These are phyloP conservation scores for Chaetops frenatus DNA, from an alignment of 2,113 vertebrate genomes.

Conservation along the genomic window DNA sequence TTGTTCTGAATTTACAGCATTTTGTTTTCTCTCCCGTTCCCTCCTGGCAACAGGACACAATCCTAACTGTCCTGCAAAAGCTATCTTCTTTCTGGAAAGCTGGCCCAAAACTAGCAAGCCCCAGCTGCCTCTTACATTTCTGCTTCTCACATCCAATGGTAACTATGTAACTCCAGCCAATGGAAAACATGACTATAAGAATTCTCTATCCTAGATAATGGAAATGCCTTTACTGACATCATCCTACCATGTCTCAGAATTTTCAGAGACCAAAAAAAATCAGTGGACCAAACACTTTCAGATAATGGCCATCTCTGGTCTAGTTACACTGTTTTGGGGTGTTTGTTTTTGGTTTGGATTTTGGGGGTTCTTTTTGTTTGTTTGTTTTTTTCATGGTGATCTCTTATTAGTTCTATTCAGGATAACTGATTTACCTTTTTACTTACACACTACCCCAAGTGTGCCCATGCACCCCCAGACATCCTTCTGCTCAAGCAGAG, in stretches of 20 bases:
- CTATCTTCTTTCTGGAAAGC: not conserved
- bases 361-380: too few species aligned
- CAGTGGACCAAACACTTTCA: not conserved
- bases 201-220: not conserved
- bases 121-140: not conserved
- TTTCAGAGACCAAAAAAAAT: not conserved
- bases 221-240: not conserved
- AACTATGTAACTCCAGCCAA: not conserved
- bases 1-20: not conserved
- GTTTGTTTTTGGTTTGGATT: not conserved
- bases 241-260: not conserved
- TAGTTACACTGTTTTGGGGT: not conserved
- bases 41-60: not conserved
- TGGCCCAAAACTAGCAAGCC: not conserved
- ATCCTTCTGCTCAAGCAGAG: not conserved
- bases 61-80: not conserved
- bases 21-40: not conserved
- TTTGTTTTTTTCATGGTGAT: not conserved
- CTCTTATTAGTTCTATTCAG: not conserved
- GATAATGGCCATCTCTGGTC: not conserved
- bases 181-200: not conserved
- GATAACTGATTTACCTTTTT: not conserved
- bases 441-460: not conserved
- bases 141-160: not conserved
- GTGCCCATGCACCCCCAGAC: not conserved